Conservation (phyloP, 1,140 invertebrate genomes). For the Musca vetustissima region DNA sequence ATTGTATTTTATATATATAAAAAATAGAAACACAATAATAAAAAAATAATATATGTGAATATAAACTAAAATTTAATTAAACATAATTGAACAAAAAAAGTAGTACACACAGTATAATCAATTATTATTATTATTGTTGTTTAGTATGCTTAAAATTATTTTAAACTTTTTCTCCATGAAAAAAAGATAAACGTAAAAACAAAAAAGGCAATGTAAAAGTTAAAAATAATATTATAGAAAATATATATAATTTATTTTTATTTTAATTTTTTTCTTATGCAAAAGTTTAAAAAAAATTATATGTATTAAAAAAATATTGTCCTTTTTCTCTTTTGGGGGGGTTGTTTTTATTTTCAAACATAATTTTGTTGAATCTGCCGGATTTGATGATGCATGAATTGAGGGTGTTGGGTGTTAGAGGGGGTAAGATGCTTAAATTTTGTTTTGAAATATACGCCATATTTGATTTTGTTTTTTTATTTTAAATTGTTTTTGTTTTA, state of each 20-base stretch:
- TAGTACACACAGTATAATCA: neutral
- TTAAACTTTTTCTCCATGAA: too few species aligned
- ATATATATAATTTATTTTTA: neutral
- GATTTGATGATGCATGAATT: neutral
- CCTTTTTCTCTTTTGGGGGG: slow-evolving; percentile 23
- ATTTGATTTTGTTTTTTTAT: neutral
- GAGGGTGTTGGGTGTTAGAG: neutral
- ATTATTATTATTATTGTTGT: neutral
- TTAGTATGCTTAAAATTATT: slow-evolving; percentile 11
- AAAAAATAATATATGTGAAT: slow-evolving; percentile 13
- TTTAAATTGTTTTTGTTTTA: neutral
- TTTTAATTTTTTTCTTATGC: neutral
- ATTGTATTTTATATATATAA: too few species aligned
- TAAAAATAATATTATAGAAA: neutral
- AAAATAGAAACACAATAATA: neutral
- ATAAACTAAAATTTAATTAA: slow-evolving; percentile 10
- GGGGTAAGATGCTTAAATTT: neutral
- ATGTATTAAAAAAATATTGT: slow-evolving; percentile 9
- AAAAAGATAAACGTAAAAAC: too few species aligned
- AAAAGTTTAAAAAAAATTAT: neutral
- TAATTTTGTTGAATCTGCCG: neutral
- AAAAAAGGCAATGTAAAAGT: neutral
- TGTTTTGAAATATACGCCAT: slow-evolving; percentile 13
- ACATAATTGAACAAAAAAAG: slow-evolving; percentile 16
- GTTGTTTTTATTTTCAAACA: neutral